Conservation (phyloP, 37 sponge, comb jelly and placozoan genomes). For the Agelas oroides region DNA sequence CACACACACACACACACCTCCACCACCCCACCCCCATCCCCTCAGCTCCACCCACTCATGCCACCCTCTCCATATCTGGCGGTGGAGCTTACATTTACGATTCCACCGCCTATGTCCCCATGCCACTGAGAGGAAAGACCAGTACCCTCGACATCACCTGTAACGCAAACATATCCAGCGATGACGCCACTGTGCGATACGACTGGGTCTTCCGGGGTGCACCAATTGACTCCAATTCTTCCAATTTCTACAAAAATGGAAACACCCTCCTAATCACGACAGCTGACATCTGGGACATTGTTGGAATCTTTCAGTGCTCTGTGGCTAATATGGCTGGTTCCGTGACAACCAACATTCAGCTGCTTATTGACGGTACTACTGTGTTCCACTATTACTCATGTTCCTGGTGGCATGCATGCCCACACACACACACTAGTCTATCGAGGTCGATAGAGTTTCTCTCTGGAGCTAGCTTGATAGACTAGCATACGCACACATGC, state of each 20-base stretch:
- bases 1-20: too few species aligned
- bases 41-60: not conserved
- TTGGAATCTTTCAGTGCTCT: conserved; percentile 17
- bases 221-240: not conserved
- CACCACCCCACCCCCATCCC: too few species aligned
- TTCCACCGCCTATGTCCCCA: not conserved
- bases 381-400: too few species aligned
- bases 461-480: too few species aligned
- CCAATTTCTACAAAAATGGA: not conserved
- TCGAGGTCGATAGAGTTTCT: too few species aligned
- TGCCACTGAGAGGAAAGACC: not conserved
- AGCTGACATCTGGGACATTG: not conserved
- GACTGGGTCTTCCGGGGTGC: conserved; percentile 2
- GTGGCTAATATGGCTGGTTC: conserved; percentile 13
- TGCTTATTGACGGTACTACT: too few species aligned
- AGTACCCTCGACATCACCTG: not conserved
- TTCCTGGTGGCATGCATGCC: too few species aligned
- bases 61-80: not conserved
- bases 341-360: not conserved
- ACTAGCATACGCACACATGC: too few species aligned
- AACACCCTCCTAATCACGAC: not conserved
- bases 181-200: not conserved
- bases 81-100: not conserved
- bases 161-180: not conserved
- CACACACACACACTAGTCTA: too few species aligned